Conservation (phyloP, 2,113 vertebrate genomes). For the Neodon shergylaensis region DNA sequence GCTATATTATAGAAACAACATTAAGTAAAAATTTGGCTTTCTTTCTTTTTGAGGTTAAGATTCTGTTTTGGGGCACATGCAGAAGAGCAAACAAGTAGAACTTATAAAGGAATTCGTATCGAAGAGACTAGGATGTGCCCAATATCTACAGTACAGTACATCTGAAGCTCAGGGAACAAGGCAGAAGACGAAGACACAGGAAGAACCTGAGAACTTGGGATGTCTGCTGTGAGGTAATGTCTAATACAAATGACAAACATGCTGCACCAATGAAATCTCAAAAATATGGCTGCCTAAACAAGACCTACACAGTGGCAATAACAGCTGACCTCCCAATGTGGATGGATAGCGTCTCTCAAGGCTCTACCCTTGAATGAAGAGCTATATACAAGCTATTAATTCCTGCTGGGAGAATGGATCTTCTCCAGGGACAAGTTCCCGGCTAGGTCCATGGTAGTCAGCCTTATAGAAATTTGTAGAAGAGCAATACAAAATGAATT, state of each 20-base stretch:
- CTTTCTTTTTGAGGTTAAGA: constrained; percentile 24
- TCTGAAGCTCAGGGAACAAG: not conserved
- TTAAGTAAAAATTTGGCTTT: not conserved
- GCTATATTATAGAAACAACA: not conserved
- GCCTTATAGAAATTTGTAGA: not conserved
- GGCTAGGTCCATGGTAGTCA: not conserved
- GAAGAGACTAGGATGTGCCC: not conserved
- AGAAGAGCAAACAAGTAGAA: not conserved
- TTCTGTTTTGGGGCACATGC: not conserved
- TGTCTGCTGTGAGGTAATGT: not conserved
- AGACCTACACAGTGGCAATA: not conserved
- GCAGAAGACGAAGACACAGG: not conserved
- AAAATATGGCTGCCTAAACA: not conserved
- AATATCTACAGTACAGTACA: not conserved
- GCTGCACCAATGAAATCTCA: not conserved
- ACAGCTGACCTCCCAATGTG: rapidly evolving
- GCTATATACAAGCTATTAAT: not conserved
- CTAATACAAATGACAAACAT: not conserved
- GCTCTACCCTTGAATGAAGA: not conserved
- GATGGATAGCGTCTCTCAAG: not conserved
- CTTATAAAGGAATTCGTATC: not conserved
- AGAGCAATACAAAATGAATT: not conserved
- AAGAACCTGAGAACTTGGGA: not conserved
- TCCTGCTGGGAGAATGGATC: not conserved
- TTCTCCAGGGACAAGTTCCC: not conserved